phyloP scores from a whole-genome alignment of 2,888 invertebrate species.

The Brenthis hecate region DNA sequence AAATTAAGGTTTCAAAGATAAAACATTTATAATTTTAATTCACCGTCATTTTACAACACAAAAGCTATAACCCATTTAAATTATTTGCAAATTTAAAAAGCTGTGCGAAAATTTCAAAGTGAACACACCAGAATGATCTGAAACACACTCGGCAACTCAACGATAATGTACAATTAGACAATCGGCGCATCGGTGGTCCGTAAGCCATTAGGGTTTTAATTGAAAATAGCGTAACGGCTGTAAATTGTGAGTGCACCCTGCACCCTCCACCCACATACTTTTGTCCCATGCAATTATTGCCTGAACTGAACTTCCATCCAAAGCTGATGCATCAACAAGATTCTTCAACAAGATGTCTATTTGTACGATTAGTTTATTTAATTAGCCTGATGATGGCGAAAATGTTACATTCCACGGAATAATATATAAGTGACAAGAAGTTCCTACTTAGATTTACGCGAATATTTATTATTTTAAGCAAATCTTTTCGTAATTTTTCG shows the following conservation, averaged over 20 bases:
- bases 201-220: conserved; percentile 86
- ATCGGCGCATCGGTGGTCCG: conserved; percentile 80
- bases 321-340: conserved; percentile 17
- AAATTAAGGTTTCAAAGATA: no score
- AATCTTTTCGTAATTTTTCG: no score
- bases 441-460: no score
- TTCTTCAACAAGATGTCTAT: no score
- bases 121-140: conserved; percentile 41
- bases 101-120: background rate
- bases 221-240: conserved; percentile 86
- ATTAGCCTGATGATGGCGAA: no score
- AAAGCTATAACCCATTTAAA: no score
- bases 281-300: conserved; percentile 48
- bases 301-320: conserved; percentile 34
- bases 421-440: no score
- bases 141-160: conserved; percentile 44
- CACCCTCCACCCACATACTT: conserved; percentile 54
- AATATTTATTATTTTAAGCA: no score
- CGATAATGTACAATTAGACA: conserved; percentile 67
- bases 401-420: no score
- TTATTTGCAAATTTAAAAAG: background rate
- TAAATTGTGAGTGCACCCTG: conserved; percentile 75
- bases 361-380: no score
- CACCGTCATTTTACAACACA: no score
- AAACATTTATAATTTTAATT: no score